phyloP scores from a whole-genome alignment of 1,140 invertebrate species.

The Geopemphigus sp. region DNA sequence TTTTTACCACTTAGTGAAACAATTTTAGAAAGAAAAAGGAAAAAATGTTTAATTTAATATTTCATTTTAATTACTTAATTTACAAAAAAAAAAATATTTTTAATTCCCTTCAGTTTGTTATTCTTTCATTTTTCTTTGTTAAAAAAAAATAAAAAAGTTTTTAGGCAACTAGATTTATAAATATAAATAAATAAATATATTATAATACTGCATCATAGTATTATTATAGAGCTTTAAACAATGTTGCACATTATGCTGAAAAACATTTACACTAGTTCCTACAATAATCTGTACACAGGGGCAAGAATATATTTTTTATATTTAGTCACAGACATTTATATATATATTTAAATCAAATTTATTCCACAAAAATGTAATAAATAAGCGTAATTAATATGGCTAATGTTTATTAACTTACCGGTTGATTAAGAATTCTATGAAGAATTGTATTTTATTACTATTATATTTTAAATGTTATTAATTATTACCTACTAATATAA shows the following conservation, averaged over 20 bases:
- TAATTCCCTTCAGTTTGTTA: conserved; percentile 17
- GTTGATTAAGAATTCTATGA: background rate
- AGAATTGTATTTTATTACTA: conserved; percentile 19
- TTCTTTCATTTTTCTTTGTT: conserved; percentile 8
- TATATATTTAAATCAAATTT: background rate
- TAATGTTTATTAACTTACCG: conserved; percentile 30
- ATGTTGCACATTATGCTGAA: conserved; percentile 3
- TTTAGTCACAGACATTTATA: background rate
- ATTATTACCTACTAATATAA: conserved; percentile 38
- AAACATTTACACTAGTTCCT: conserved; percentile 33
- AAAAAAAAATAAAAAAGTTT: background rate
- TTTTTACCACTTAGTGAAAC: conserved; percentile 11
- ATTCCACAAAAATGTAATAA: background rate
- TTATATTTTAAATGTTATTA: conserved; percentile 37
- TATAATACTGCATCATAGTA: conserved; percentile 21
- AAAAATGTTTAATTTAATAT: conserved; percentile 8
- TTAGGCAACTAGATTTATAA: no score
- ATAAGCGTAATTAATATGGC: background rate
- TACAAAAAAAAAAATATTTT: background rate
- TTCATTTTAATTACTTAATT: conserved; percentile 18
- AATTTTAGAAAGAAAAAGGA: conserved; percentile 12
- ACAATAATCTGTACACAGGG: conserved; percentile 11
- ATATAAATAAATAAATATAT: background rate
- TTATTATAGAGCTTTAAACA: background rate
- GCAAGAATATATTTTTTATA: conserved; percentile 3